phyloP scores from a whole-genome alignment of 1,140 invertebrate genomes.

The Drosophila truncata region DNA sequence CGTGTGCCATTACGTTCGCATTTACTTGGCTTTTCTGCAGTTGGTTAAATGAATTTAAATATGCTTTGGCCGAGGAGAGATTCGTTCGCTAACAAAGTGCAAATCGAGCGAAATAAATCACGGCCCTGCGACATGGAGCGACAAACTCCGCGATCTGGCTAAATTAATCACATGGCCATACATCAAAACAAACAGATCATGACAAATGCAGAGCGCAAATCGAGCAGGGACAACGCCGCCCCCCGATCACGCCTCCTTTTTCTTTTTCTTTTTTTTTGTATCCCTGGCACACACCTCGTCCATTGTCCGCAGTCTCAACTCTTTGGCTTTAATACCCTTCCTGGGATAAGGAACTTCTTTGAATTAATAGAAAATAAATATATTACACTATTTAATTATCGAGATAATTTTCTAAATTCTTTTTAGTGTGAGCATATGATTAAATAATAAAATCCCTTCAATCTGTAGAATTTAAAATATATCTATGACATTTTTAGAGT shows the following conservation, averaged over 20 bases:
- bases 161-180: constrained; percentile 72
- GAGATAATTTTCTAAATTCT: background rate
- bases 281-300: constrained; percentile 22
- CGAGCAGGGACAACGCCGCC: constrained; percentile 45
- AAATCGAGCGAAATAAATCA: constrained; percentile 69
- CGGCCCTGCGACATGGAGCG: constrained; percentile 27
- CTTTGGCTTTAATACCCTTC: constrained; percentile 6
- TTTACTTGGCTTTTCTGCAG: constrained; percentile 26
- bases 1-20: constrained; percentile 46
- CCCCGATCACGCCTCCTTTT: constrained; percentile 14
- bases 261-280: constrained; percentile 1
- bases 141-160: constrained; percentile 43
- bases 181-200: constrained; percentile 83
- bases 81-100: constrained; percentile 65
- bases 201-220: constrained; percentile 75
- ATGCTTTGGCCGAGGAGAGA: background rate
- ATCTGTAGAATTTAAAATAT: background rate
- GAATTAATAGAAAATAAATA: background rate
- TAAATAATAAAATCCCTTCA: background rate
- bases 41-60: constrained; percentile 26
- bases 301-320: constrained; percentile 22
- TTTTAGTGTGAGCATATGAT: background rate
- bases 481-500: background rate
- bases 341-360: no score
- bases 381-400: background rate